These are phyloP conservation scores for Boleophthalmus pectinirostris DNA, from an alignment of 2,113 vertebrate species.

Conservation along the genomic window DNA sequence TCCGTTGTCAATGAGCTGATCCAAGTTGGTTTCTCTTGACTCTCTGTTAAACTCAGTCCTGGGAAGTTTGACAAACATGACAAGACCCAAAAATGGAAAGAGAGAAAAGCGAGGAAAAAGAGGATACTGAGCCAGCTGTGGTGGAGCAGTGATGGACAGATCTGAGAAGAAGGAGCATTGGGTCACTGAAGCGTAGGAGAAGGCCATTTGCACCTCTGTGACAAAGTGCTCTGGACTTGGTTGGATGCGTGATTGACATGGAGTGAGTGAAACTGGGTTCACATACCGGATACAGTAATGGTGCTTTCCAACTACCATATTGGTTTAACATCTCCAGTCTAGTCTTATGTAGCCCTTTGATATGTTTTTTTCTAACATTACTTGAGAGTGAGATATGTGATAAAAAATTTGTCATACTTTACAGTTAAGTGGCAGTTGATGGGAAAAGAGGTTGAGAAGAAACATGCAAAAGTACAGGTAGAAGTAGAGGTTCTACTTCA, in stretches of 20 bases:
- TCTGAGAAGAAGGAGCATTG: conserved; percentile 58
- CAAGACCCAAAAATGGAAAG: conserved; percentile 29
- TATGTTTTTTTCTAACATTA: too few relatives aligned
- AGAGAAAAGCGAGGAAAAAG: conserved; percentile 49
- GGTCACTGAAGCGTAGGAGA: conserved; percentile 64
- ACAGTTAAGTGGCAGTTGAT: too few relatives aligned
- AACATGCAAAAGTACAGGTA: too few relatives aligned
- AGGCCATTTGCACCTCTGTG: conserved; percentile 74
- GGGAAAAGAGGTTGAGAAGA: too few relatives aligned
- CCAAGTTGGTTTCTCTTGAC: background rate
- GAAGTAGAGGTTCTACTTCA: too few relatives aligned
- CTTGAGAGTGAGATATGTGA: too few relatives aligned
- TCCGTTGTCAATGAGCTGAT: background rate
- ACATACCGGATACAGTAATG: conserved; percentile 49
- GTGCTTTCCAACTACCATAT: conserved; percentile 49
- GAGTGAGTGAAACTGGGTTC: conserved; percentile 43
- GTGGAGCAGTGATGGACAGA: conserved; percentile 63
- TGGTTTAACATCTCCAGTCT: conserved; percentile 54
- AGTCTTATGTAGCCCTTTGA: conserved; percentile 10
- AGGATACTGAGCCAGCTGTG: conserved; percentile 48
- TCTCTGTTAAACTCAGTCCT: background rate
- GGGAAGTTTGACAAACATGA: background rate
- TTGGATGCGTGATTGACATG: conserved; percentile 29
- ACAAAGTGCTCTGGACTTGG: conserved; percentile 55
- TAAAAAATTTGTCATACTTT: too few relatives aligned